Conservation (phyloP, 1,140 invertebrate species). For the Neotoxoptera formosana region DNA sequence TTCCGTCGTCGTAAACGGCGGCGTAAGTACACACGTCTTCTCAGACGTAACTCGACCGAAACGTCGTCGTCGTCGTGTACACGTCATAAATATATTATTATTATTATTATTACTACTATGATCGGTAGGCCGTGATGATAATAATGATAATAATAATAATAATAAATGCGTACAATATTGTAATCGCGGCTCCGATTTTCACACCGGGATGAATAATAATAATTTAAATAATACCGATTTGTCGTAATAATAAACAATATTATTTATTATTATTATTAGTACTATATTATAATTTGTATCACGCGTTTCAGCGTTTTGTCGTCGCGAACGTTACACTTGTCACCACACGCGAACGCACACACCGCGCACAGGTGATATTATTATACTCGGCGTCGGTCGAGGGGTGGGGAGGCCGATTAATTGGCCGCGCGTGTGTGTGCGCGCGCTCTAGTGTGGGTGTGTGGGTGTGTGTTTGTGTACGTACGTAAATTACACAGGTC, state of each 20-base stretch:
- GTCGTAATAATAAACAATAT: neutral
- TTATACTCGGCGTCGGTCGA: neutral
- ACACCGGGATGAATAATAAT: neutral
- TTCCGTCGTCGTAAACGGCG: neutral
- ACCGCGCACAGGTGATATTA: neutral
- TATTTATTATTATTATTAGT: neutral
- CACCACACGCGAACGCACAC: neutral
- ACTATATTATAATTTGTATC: neutral
- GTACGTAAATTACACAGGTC: conserved; percentile 29
- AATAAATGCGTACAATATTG: too few relatives aligned
- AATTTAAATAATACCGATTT: neutral
- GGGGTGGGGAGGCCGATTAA: neutral
- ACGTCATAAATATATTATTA: neutral
- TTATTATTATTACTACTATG: neutral
- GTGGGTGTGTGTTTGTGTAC: neutral
- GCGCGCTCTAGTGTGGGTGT: neutral
- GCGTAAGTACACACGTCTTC: neutral
- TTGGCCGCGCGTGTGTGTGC: neutral
- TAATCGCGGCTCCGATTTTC: neutral
- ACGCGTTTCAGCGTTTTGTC: neutral
- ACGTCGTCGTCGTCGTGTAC: neutral
- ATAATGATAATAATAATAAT: too few relatives aligned
- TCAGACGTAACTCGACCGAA: neutral
- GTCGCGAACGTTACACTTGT: conserved; percentile 2
- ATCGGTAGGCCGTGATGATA: neutral